phyloP scores from a whole-genome alignment of 2,888 invertebrate species.

The Cephus rjabovi region DNA sequence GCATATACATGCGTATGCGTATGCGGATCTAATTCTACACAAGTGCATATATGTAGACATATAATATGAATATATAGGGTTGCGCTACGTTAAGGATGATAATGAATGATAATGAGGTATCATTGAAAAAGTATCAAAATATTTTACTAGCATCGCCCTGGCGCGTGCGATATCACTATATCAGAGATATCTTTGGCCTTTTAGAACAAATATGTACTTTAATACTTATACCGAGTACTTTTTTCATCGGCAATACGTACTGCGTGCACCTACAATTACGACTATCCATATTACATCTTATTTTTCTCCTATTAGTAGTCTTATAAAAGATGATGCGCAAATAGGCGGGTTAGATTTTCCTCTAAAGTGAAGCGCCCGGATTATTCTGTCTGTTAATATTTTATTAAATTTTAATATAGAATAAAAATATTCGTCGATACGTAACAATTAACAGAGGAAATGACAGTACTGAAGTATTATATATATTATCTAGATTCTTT shows the following conservation, averaged over 20 bases:
- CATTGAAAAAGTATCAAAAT: constrained; percentile 16
- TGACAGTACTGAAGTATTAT: constrained; percentile 5
- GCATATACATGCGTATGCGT: not conserved
- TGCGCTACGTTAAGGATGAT: not conserved
- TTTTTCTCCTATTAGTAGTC: not conserved
- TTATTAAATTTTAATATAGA: constrained; percentile 43
- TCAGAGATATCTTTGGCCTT: not conserved
- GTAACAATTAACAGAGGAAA: constrained; percentile 7
- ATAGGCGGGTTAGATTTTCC: not conserved
- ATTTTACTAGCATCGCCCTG: constrained; percentile 29
- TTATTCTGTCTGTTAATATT: constrained; percentile 47
- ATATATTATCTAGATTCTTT: not conserved
- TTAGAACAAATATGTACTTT: not conserved
- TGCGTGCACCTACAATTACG: not conserved
- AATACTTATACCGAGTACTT: constrained; percentile 19
- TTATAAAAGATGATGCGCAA: not conserved
- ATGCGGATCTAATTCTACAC: not conserved
- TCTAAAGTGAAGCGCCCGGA: not conserved
- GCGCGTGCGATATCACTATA: not conserved
- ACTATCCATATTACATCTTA: not conserved
- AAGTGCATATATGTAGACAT: constrained; percentile 13
- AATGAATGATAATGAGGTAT: not conserved
- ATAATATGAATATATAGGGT: constrained; percentile 14
- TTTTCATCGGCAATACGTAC: constrained; percentile 4
- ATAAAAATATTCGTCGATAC: constrained; percentile 18